phyloP scores from a whole-genome alignment of 1,140 invertebrate species.

The Marisa cornuarietis region DNA sequence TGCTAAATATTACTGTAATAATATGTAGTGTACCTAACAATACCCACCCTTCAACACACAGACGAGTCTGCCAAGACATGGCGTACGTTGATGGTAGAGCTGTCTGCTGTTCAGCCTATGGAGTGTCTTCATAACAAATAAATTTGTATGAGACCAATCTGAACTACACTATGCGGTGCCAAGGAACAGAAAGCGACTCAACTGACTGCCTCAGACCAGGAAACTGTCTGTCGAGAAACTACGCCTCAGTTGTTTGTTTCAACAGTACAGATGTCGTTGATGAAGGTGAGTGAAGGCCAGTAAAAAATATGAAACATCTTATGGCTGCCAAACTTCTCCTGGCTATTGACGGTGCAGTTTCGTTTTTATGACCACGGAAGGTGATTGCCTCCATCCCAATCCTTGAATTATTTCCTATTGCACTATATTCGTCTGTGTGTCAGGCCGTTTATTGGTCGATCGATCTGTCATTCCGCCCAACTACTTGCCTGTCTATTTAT shows the following conservation, averaged over 20 bases:
- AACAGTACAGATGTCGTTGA: conserved; percentile 14
- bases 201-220: conserved; percentile 32
- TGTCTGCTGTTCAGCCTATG: conserved; percentile 49
- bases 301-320: too few relatives aligned
- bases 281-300: background rate
- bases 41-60: background rate
- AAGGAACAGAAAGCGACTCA: conserved; percentile 36
- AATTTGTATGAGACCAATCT: background rate
- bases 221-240: conserved; percentile 30
- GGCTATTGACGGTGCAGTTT: too few relatives aligned
- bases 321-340: too few relatives aligned
- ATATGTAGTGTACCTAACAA: background rate
- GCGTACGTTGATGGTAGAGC: conserved; percentile 45
- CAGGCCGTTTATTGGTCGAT: too few relatives aligned
- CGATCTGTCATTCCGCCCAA: too few relatives aligned
- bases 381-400: too few relatives aligned
- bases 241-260: conserved; percentile 53
- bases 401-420: too few relatives aligned
- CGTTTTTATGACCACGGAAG: too few relatives aligned
- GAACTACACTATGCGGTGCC: conserved; percentile 46
- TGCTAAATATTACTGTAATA: too few relatives aligned
- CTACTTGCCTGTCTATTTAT: too few relatives aligned
- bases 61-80: conserved; percentile 44
- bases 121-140: conserved; percentile 7
- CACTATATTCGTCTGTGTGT: too few relatives aligned